Conservation (phyloP, 2,113 vertebrate genomes). For the Aepyceros melampus region DNA sequence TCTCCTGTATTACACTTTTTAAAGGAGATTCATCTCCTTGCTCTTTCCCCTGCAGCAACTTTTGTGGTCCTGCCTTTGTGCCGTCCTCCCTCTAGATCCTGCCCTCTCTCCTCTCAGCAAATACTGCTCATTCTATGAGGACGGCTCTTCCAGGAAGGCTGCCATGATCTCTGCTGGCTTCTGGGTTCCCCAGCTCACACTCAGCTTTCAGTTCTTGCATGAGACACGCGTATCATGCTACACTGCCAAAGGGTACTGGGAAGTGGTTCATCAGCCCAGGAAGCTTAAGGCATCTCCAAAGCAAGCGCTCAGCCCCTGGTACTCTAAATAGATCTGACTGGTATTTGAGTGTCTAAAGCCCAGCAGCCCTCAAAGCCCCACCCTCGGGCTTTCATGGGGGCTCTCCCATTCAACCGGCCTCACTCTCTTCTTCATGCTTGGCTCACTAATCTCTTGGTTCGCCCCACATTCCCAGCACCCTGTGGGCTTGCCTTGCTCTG, state of each 20-base stretch:
- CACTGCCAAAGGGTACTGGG: background rate
- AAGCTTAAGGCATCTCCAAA: background rate
- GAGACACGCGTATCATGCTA: background rate
- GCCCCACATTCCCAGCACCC: background rate
- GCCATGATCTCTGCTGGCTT: background rate
- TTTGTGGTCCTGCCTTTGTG: background rate
- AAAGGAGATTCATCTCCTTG: background rate
- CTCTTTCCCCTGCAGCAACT: background rate
- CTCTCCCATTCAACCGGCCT: background rate
- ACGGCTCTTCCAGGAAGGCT: slow-evolving; percentile 21
- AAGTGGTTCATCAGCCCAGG: background rate
- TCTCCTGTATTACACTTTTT: background rate
- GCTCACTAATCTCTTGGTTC: background rate
- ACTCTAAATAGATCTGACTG: slow-evolving; percentile 43
- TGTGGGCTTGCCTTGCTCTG: background rate
- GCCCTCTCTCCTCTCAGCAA: background rate
- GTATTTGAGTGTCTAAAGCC: background rate
- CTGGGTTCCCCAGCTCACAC: background rate
- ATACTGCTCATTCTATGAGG: background rate
- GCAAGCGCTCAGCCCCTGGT: background rate
- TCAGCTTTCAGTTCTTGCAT: background rate
- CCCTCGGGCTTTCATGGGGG: background rate
- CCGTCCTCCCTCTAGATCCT: background rate
- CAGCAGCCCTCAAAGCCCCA: background rate
- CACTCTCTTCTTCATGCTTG: background rate